phyloP scores from a whole-genome alignment of 2,797 vertebrate genomes.

The Helicolenus hilgendorfi region DNA sequence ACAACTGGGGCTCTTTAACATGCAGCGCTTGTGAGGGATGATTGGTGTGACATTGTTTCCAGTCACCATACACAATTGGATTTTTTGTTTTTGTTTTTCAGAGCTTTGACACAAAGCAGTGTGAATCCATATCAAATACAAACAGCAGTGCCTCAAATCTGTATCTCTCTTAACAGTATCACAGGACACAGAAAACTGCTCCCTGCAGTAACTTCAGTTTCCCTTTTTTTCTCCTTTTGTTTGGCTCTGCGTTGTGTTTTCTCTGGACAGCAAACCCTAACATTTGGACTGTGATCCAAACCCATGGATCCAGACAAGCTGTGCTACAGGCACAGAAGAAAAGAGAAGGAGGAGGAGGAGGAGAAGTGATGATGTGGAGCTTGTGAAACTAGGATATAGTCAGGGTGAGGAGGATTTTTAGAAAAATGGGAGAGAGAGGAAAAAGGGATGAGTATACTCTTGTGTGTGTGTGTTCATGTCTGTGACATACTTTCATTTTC shows the following conservation, averaged over 20 bases:
- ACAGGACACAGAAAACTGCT: conserved; percentile 11
- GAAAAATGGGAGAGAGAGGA: neutral
- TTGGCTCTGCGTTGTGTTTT: conserved; percentile 73
- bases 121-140: conserved; percentile 1
- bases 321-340: conserved; percentile 54
- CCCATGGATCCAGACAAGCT: conserved; percentile 70
- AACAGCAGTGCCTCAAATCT: conserved; percentile 18
- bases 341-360: conserved; percentile 34
- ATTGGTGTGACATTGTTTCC: conserved; percentile 8
- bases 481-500: neutral
- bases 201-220: conserved; percentile 18
- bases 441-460: neutral
- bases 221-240: conserved; percentile 36
- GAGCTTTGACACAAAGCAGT: conserved; percentile 20
- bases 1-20: neutral
- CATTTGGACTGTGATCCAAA: conserved; percentile 74
- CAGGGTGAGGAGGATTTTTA: conserved; percentile 19
- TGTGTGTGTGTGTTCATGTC: neutral
- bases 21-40: neutral
- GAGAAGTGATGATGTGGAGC: conserved; percentile 83
- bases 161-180: conserved; percentile 10
- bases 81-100: neutral
- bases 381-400: conserved; percentile 53
- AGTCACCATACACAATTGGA: neutral
- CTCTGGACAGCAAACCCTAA: conserved; percentile 80